Evolutionary conservation across 2,113 vertebrate genomes (phyloP).

Genomic region (Zootoca vivipara): DNA sequence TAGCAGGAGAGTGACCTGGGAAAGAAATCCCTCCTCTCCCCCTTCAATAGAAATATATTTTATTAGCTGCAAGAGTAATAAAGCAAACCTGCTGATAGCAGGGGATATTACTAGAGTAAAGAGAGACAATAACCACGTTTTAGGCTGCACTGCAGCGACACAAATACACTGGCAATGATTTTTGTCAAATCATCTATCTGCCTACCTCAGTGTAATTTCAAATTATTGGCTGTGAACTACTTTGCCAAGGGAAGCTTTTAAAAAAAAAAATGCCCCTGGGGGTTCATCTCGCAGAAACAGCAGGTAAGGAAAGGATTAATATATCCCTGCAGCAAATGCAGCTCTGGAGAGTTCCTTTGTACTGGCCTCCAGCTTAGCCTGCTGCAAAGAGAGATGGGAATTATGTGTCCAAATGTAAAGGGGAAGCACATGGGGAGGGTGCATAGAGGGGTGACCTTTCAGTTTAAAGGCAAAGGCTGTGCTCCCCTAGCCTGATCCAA

Average conservation of each 20-base stretch:
- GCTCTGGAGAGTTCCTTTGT: not conserved
- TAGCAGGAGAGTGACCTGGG: not conserved
- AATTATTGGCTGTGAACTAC: not conserved
- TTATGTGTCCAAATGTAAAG: not conserved
- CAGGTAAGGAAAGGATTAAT: not conserved
- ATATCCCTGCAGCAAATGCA: not conserved
- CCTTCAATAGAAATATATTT: not conserved
- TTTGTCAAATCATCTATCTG: not conserved
- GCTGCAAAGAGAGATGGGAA: not conserved
- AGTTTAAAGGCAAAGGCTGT: not conserved
- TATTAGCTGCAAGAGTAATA: not conserved
- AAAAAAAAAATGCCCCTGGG: not conserved
- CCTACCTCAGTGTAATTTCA: not conserved
- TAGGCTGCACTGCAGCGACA: not conserved
- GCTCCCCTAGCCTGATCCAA: not conserved
- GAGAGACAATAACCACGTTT: not conserved
- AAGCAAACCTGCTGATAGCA: not conserved
- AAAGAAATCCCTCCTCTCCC: not conserved
- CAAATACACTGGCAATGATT: not conserved
- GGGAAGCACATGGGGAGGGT: not conserved
- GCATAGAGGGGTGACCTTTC: not conserved
- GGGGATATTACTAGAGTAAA: not conserved
- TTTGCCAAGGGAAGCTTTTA: not conserved
- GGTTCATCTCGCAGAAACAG: not conserved
- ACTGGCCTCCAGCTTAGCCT: not conserved